Evolutionary conservation across 2,888 invertebrate genomes (phyloP).

Genomic region (Stenodera caucasica): DNA sequence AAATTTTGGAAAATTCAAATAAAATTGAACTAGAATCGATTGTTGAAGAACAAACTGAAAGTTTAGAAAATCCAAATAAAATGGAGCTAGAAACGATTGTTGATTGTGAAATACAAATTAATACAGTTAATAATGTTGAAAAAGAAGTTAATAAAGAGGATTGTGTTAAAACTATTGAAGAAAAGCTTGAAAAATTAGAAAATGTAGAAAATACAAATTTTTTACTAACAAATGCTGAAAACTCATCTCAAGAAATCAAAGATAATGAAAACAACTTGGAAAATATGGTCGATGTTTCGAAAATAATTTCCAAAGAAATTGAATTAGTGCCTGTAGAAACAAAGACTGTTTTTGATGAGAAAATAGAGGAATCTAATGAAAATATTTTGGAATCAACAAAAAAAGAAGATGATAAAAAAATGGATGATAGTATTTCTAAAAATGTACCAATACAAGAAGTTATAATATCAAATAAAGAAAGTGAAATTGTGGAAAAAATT

Average conservation of each 20-base stretch:
- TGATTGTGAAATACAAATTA: too few relatives aligned
- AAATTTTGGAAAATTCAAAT: neutral
- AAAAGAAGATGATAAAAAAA: neutral
- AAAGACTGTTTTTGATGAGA: constrained; percentile 4
- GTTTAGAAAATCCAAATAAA: neutral
- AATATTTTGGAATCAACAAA: neutral
- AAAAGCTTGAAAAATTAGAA: neutral
- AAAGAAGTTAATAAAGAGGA: neutral
- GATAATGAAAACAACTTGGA: neutral
- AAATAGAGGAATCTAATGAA: neutral
- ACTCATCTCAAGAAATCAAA: neutral
- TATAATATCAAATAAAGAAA: neutral
- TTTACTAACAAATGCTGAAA: too few relatives aligned
- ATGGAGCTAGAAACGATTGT: too few relatives aligned
- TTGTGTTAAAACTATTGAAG: neutral
- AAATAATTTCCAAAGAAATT: constrained; percentile 3
- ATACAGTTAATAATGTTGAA: too few relatives aligned
- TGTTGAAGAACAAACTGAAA: neutral
- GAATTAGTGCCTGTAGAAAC: constrained; percentile 3
- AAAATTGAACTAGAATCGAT: neutral
- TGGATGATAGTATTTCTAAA: neutral
- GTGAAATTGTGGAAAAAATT: neutral
- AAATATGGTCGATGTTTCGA: neutral
- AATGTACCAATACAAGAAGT: neutral
- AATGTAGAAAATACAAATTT: too few relatives aligned